phyloP scores from a whole-genome alignment of 1,140 invertebrate genomes.

The Diabrotica undecimpunctata region DNA sequence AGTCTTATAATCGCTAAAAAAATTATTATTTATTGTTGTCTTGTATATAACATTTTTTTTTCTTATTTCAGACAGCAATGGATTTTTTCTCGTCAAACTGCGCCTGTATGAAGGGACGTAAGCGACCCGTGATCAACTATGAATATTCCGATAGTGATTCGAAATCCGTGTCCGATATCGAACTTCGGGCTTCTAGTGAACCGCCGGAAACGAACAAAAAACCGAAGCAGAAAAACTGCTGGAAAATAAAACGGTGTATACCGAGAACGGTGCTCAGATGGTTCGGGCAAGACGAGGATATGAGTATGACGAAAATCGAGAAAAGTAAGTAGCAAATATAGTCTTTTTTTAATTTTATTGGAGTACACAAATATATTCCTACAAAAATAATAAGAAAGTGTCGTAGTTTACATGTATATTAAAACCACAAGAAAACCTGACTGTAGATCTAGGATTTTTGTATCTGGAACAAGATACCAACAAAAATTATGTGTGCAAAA shows the following conservation, averaged over 20 bases:
- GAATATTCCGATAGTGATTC: conserved; percentile 29
- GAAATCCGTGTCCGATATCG: conserved; percentile 26
- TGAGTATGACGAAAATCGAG: conserved; percentile 66
- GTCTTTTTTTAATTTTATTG: neutral
- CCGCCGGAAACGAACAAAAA: conserved; percentile 9
- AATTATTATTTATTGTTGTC: no score
- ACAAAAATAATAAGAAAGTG: no score
- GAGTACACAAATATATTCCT: neutral
- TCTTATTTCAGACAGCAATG: conserved; percentile 15
- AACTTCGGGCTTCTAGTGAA: conserved; percentile 12
- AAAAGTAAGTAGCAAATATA: conserved; percentile 57
- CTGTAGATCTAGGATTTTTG: no score
- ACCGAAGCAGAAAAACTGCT: conserved; percentile 23
- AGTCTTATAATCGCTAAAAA: no score
- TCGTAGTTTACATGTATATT: no score
- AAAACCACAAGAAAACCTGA: no score
- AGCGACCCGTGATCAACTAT: conserved; percentile 26
- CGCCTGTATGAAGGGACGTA: conserved; percentile 25
- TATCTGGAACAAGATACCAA: no score
- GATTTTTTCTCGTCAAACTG: conserved; percentile 24
- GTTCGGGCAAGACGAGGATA: conserved; percentile 46
- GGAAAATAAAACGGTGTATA: conserved; percentile 27
- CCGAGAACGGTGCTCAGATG: conserved; percentile 34
- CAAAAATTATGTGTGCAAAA: no score
- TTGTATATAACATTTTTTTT: neutral